Percentiles rank a stretch among this genome's conserved stretches.
Evolutionary conservation across 2,113 vertebrate species (phyloP).

Genomic region (Emberiza fucata): DNA sequence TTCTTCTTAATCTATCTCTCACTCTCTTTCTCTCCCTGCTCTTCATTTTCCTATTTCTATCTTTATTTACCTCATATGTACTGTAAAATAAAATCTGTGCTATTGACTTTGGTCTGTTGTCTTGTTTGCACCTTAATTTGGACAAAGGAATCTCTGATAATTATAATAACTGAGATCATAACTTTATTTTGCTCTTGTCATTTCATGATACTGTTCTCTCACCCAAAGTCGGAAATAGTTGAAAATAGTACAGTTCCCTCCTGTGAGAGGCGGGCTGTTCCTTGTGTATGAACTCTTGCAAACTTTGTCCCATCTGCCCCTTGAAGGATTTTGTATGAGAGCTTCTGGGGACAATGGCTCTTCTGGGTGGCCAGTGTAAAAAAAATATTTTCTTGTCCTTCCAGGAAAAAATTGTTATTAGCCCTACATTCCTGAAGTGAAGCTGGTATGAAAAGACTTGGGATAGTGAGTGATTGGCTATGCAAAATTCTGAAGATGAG

Average conservation of each 20-base stretch:
- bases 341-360: background rate
- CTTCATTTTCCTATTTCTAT: background rate
- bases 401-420: background rate
- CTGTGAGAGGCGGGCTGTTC: background rate
- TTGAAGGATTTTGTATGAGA: background rate
- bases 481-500: background rate
- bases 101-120: background rate
- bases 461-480: background rate
- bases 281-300: too few relatives aligned
- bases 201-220: background rate
- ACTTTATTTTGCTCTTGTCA: rapidly evolving
- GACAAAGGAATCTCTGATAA: background rate
- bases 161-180: rapidly evolving
- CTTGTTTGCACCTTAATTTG: background rate
- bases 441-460: background rate
- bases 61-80: background rate
- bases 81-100: background rate
- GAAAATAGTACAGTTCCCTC: background rate
- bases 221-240: background rate
- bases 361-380: background rate
- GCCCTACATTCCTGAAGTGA: background rate
- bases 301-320: background rate
- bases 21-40: background rate
- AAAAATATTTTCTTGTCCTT: background rate
- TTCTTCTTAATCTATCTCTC: background rate